phyloP scores from a whole-genome alignment of 2,113 vertebrate genomes.

The Manacus vitellinus region DNA sequence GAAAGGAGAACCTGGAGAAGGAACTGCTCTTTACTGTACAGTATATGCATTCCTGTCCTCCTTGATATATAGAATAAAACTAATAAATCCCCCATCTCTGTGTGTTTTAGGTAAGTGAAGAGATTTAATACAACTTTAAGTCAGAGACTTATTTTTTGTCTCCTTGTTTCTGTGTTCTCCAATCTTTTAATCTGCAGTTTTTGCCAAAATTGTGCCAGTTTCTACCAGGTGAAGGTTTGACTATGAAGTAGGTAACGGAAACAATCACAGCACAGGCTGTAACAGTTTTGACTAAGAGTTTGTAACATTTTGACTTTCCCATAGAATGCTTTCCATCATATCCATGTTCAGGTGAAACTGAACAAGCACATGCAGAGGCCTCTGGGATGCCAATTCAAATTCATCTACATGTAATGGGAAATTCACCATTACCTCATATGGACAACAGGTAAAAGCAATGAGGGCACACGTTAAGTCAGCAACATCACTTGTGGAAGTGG shows the following conservation, averaged over 20 bases:
- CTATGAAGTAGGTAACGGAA: neutral
- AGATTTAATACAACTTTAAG: neutral
- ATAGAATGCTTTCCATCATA: neutral
- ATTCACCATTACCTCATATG: neutral
- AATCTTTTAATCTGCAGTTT: neutral
- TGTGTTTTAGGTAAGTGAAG: neutral
- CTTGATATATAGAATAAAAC: neutral
- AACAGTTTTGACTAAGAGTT: neutral
- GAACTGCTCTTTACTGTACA: neutral
- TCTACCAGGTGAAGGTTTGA: neutral
- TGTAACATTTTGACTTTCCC: neutral
- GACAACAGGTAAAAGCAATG: neutral
- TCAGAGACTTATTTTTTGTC: neutral
- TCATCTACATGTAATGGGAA: neutral
- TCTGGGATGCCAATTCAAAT: accelerated
- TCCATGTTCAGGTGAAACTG: neutral
- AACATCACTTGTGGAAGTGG: neutral
- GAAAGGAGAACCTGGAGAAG: neutral
- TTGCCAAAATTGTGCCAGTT: neutral
- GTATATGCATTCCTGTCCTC: neutral
- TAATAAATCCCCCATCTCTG: neutral
- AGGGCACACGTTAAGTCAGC: neutral
- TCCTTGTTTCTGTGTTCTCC: neutral
- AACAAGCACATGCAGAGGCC: neutral
- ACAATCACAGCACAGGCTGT: neutral